These are phyloP conservation scores for Psilopogon haemacephalus DNA, from an alignment of 2,113 vertebrate genomes.

Conservation along the genomic window DNA sequence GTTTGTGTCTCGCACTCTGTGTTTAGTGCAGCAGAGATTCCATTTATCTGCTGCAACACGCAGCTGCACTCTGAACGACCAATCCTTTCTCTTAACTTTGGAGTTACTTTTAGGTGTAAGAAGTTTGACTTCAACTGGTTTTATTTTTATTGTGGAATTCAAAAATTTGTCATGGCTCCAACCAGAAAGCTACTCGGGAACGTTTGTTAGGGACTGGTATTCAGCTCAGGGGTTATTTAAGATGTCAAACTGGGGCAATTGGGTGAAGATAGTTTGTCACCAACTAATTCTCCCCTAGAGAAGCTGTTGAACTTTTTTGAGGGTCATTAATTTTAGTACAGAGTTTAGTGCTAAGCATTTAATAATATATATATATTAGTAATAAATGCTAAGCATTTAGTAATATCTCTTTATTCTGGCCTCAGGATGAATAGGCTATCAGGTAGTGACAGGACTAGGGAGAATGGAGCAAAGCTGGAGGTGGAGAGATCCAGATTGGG, in stretches of 20 bases:
- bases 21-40: constrained; percentile 13
- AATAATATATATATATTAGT: background rate
- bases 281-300: background rate
- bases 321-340: background rate
- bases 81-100: background rate
- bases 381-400: background rate
- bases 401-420: background rate
- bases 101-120: background rate
- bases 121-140: background rate
- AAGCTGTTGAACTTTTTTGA: background rate
- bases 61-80: background rate
- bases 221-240: background rate
- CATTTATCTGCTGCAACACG: background rate
- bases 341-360: background rate
- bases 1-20: background rate
- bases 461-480: too few relatives aligned
- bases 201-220: background rate
- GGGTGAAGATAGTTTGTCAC: background rate
- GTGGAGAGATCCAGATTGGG: too few relatives aligned
- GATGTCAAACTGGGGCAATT: background rate
- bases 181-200: background rate
- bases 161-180: background rate
- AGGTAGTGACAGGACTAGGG: too few relatives aligned
- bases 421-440: background rate
- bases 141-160: background rate